Percentiles rank a stretch among this genome's conserved stretches.
phyloP scores from a whole-genome alignment of 2,888 invertebrate species.

The Agrochola macilenta region DNA sequence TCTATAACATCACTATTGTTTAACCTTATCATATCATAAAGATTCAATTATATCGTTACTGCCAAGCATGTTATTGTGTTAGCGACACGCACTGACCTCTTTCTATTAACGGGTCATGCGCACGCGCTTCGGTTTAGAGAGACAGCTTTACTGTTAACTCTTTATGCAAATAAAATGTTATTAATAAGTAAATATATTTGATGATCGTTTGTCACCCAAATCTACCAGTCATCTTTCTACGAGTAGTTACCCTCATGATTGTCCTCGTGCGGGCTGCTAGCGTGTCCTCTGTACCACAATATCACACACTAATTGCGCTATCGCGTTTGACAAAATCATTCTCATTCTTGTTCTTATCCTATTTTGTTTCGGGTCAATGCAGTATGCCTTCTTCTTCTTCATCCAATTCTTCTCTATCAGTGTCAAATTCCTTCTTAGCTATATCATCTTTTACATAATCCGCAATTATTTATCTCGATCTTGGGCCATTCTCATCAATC shows the following conservation, averaged over 20 bases:
- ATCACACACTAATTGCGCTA: neutral
- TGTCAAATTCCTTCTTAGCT: neutral
- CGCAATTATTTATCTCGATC: neutral
- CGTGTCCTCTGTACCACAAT: neutral
- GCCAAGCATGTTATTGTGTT: constrained; percentile 38
- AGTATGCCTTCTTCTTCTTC: neutral
- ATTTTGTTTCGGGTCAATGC: neutral
- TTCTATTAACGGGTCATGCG: constrained; percentile 51
- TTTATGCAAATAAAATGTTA: constrained; percentile 8
- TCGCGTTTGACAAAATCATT: neutral
- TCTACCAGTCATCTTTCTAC: neutral
- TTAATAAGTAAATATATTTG: neutral
- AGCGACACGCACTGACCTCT: constrained; percentile 45
- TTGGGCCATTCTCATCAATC: neutral
- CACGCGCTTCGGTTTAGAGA: constrained; percentile 39
- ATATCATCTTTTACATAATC: neutral
- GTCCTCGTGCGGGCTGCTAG: neutral
- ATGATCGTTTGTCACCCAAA: constrained; percentile 11
- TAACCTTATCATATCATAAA: constrained; percentile 27
- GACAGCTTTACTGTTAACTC: constrained; percentile 26
- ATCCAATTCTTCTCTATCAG: neutral
- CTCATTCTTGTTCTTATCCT: neutral
- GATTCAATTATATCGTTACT: constrained; percentile 42
- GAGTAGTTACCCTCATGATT: too few relatives aligned
- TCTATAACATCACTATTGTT: constrained; percentile 9